Conservation (phyloP, 2,113 vertebrate genomes). For the Corydoras maculifer region DNA sequence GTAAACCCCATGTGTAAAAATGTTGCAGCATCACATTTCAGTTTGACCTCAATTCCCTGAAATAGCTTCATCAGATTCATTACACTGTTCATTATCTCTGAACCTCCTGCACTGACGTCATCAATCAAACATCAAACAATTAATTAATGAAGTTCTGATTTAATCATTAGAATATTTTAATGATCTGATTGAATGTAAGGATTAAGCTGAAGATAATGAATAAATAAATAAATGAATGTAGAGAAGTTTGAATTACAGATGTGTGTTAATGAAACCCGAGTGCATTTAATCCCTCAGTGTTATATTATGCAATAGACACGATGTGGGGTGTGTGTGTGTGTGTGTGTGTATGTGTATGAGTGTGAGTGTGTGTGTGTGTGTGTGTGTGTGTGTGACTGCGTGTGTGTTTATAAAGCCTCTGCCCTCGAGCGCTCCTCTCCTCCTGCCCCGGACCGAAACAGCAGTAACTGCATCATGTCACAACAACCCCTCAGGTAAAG, state of each 20-base stretch:
- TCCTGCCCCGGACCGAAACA: constrained; percentile 48
- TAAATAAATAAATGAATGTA: too few relatives aligned
- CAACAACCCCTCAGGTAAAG: constrained; percentile 71
- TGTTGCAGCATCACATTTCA: constrained; percentile 26
- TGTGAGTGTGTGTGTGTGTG: neutral
- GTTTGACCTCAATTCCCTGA: constrained; percentile 25
- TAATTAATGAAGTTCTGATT: neutral
- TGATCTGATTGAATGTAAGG: too few relatives aligned
- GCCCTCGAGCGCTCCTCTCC: constrained; percentile 23
- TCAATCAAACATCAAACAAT: neutral
- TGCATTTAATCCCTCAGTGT: too few relatives aligned
- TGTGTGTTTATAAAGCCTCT: constrained; percentile 33
- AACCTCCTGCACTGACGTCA: neutral
- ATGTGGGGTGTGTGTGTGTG: neutral
- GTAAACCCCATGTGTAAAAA: neutral
- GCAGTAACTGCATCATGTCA: constrained; percentile 56
- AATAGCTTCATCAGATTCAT: neutral
- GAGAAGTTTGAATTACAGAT: neutral
- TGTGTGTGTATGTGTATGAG: neutral
- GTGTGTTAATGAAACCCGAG: neutral
- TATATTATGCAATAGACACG: neutral
- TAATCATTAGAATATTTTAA: too few relatives aligned
- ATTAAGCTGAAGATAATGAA: too few relatives aligned
- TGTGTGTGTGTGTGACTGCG: constrained; percentile 15
- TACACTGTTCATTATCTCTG: constrained; percentile 3